Percentiles rank a stretch among this genome's conserved stretches.
Conservation (phyloP, 2,797 vertebrate species). For the Leptatherina wallacei region DNA sequence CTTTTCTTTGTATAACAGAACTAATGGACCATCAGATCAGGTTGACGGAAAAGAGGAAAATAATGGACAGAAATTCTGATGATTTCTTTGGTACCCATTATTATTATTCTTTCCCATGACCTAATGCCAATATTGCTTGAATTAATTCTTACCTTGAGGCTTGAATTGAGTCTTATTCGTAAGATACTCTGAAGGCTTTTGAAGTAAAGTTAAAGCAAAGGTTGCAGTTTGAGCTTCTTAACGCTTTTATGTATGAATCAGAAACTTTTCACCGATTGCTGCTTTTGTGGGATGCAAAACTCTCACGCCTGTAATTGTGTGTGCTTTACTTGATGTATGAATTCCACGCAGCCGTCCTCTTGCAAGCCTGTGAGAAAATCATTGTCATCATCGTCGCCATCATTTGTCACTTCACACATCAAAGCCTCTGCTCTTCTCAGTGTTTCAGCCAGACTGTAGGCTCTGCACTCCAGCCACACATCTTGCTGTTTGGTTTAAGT, state of each 20-base stretch:
- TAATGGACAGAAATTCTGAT: constrained; percentile 22
- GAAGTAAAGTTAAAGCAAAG: not conserved
- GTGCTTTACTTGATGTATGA: constrained; percentile 12
- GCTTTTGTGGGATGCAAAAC: not conserved
- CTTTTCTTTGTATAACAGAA: constrained; percentile 9
- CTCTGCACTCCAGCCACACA: constrained; percentile 52
- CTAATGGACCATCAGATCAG: constrained; percentile 17
- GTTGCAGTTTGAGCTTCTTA: not conserved
- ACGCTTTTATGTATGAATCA: not conserved
- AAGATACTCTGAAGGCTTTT: not conserved
- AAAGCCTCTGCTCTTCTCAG: constrained; percentile 41
- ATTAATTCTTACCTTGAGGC: not conserved
- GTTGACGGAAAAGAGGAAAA: constrained; percentile 12
- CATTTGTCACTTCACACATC: constrained; percentile 62
- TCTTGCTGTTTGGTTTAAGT: constrained; percentile 64
- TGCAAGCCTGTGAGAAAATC: constrained; percentile 47
- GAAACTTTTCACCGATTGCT: not conserved
- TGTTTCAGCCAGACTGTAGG: constrained; percentile 48
- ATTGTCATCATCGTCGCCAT: constrained; percentile 40
- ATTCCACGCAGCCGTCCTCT: constrained; percentile 16
- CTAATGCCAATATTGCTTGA: not conserved
- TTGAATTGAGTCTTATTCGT: not conserved
- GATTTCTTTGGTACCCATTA: not conserved
- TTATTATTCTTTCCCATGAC: not conserved
- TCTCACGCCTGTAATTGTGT: not conserved